Base-by-base conservation (phyloP, 2,888 invertebrate species). In the Neoascia interrupta region DNA sequence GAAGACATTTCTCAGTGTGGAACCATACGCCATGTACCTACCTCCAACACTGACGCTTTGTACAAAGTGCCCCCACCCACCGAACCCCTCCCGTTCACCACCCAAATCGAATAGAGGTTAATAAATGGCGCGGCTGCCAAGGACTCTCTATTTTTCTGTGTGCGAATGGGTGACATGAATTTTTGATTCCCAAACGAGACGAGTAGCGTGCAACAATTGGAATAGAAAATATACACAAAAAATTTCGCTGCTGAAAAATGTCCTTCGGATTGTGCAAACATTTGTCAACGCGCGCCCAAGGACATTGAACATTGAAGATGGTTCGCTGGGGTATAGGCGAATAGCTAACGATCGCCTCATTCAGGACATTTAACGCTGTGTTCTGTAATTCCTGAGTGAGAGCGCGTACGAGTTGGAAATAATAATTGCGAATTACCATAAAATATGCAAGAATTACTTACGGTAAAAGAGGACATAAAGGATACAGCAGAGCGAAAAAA, bases 1-100 rank as follows among this genome's bases (percentile, higher is more conserved):
- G 79, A 79, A 79, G 79, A 79, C 79, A 79, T 79, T 79, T 79
- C 66, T 79, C 79, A 68, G 79, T 61, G 73, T 79, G 66, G 72
- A 76, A 60, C 72, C 72, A 45, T 76, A 72, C 56, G 56, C 58
- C 39, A 8, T 58, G 5, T 49, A 6, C 34, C n/a, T n/a, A n/a
- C n/a, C n/a, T n/a, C n/a, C n/a, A 6, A 6, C 10, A n/a, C 31
- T 26, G 8, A 31, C 31, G 8, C 8, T 6, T n/a, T 31, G n/a
- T n/a, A n/a, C n/a, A n/a, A n/a, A 21, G 11, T 5, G 10, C 6
- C 36, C 6, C 41, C 28, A 15, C 6, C 5, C 1, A 13, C 11
- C 19, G 1, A 19, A n/a, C n/a, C n/a, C n/a, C n/a, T n/a, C n/a
- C 15, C 28, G 8, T 31, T 31, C 31, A 4, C 21, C 21, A 53